phyloP scores from a whole-genome alignment of 2,113 vertebrate genomes.

The Gymnogyps californianus region DNA sequence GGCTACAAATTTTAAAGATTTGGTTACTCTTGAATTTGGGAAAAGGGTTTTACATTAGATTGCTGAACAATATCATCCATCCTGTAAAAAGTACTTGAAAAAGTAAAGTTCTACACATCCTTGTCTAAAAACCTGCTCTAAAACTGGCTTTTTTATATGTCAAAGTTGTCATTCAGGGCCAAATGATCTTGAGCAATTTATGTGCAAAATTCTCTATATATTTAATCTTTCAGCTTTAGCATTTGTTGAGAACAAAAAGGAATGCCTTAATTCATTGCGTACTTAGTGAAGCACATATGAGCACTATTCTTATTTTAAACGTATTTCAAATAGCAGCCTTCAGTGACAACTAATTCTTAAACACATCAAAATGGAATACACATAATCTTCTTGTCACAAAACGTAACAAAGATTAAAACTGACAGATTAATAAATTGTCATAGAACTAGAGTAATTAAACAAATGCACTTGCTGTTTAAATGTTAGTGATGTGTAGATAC shows the following conservation, averaged over 20 bases:
- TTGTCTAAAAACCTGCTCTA: neutral
- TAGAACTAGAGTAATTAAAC: slow-evolving; percentile 21
- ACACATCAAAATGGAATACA: slow-evolving; percentile 7
- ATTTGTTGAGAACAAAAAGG: slow-evolving; percentile 5
- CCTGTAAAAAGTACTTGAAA: neutral
- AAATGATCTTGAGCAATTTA: neutral
- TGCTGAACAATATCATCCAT: neutral
- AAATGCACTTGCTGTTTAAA: neutral
- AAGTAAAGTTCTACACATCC: neutral
- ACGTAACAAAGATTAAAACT: neutral
- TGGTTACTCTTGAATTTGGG: neutral
- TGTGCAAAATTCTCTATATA: neutral
- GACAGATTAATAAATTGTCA: neutral
- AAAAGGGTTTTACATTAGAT: neutral
- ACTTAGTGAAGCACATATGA: neutral
- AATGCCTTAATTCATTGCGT: neutral
- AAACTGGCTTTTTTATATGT: neutral
- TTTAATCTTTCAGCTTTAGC: neutral
- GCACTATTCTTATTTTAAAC: neutral
- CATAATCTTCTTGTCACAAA: slow-evolving; percentile 23
- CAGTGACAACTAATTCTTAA: slow-evolving; percentile 21
- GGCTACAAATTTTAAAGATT: neutral
- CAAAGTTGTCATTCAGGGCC: neutral
- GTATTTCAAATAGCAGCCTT: slow-evolving; percentile 2
- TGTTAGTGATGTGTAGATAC: neutral